Evolutionary conservation across 2,888 invertebrate species (phyloP), one percentile per base, ranked within the genome.

Genomic region (Meteorus colon): DNA sequence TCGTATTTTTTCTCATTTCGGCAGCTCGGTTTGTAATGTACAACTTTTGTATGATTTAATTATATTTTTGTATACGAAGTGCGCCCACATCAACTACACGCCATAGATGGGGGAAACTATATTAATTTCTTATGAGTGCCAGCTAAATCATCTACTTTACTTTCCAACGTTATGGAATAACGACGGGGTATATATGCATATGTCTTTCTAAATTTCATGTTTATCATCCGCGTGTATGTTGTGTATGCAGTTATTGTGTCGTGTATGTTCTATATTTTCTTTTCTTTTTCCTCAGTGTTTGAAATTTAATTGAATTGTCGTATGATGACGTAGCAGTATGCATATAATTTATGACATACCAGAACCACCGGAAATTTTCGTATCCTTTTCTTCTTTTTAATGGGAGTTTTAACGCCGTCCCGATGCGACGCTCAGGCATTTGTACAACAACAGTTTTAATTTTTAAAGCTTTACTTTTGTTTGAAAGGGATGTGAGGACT

Each of bases 161-260:
- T 80, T 81, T 81, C 80, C 81, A 81, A 80, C 81, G 80, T 79
- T 80, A 79, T 75, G 75, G 75, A 77, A 79, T 78, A 78, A 73
- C 73, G 73, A 79, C 59, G 45, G 62, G 55, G 71, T 37, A 66
- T 74, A 27, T 74, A 51, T 77, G 67, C 45, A 73, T 73, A 77
- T 74, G 67, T 74, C 24, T 76, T 37, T 73, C 45, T 73, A 72
- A 67, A 71, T 70, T 19, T 19, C 55, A 55, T 63, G 55, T 72
- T 51, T 48, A 48, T 72, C 37, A 70, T 51, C 27, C 19, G 31
- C 48, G 48, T 70, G 37, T 69, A 48, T 59, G 29, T 55, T 59
- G 62, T 75, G 55, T 75, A 60, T 66, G 71, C 24, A 70, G 19
- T 63, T 63, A n/a, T 63, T 34, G 48, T 45, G 41, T 63, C 6